These are phyloP conservation scores for Troides aeacus DNA, from an alignment of 2,888 invertebrate species.

Conservation along the genomic window DNA sequence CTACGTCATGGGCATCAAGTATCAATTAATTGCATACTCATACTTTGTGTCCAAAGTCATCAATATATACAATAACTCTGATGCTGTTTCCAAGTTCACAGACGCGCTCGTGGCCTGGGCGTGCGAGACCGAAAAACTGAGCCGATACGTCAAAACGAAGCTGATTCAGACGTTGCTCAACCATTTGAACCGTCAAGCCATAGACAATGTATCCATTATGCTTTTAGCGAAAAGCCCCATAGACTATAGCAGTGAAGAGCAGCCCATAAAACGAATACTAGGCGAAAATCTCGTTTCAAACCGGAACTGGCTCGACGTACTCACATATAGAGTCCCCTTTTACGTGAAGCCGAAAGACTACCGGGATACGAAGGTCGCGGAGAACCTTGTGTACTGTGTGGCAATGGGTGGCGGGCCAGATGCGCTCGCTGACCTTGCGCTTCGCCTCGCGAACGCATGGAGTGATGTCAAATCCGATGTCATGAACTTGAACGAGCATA, in stretches of 20 bases:
- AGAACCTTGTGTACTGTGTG: conserved; percentile 83
- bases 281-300: conserved; percentile 72
- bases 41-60: conserved; percentile 82
- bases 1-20: conserved; percentile 48
- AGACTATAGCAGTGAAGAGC: conserved; percentile 56
- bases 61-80: conserved; percentile 73
- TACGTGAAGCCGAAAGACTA: conserved; percentile 78
- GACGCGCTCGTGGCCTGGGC: conserved; percentile 79
- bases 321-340: conserved; percentile 68
- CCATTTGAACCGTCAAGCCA: conserved; percentile 79
- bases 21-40: conserved; percentile 69
- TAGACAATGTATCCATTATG: conserved; percentile 79
- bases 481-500: conserved; percentile 84
- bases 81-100: conserved; percentile 74
- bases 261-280: conserved; percentile 71
- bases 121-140: conserved; percentile 45
- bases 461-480: conserved; percentile 82
- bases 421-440: conserved; percentile 61
- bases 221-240: conserved; percentile 78
- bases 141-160: conserved; percentile 59
- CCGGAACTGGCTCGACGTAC: conserved; percentile 83
- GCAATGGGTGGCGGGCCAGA: conserved; percentile 57
- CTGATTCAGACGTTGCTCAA: conserved; percentile 75
- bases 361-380: conserved; percentile 74
- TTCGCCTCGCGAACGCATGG: conserved; percentile 84